Evolutionary conservation across 2,113 vertebrate genomes (phyloP).

Genomic region (Balaeniceps rex): DNA sequence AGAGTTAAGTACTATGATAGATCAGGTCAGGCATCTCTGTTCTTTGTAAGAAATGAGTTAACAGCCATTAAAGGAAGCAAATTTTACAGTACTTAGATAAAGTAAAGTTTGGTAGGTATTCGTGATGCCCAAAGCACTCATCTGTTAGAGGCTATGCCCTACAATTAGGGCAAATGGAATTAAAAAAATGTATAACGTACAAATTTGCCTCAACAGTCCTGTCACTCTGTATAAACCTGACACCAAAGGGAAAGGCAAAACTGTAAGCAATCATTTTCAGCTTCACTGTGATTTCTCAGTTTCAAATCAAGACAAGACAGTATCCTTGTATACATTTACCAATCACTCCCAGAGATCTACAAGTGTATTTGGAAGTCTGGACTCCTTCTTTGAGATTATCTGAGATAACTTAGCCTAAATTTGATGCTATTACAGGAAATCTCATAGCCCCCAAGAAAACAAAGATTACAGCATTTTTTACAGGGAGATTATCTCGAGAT

Average conservation of each 20-base stretch:
- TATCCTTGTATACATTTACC: neutral
- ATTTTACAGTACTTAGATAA: neutral
- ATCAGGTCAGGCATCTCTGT: neutral
- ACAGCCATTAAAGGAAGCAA: neutral
- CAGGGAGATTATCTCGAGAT: conserved; percentile 38
- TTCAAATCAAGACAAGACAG: neutral
- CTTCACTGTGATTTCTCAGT: neutral
- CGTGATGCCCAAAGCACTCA: neutral
- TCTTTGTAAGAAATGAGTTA: neutral
- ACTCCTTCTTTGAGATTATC: neutral
- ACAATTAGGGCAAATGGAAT: neutral
- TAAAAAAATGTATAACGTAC: neutral
- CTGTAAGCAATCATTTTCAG: neutral
- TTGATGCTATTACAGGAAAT: conserved; percentile 30
- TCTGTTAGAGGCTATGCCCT: neutral
- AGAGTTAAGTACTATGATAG: neutral
- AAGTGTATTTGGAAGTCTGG: neutral
- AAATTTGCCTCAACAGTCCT: neutral
- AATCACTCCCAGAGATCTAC: neutral
- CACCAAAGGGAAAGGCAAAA: neutral
- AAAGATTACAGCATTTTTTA: conserved; percentile 30
- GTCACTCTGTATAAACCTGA: neutral
- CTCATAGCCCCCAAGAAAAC: neutral
- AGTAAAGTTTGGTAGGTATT: neutral
- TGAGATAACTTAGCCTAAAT: conserved; percentile 25